A percentile compares a stretch with the other conserved stretches of the same genome.
Evolutionary conservation across 2,113 vertebrate species (phyloP).

Genomic region (Apteryx mantelli): DNA sequence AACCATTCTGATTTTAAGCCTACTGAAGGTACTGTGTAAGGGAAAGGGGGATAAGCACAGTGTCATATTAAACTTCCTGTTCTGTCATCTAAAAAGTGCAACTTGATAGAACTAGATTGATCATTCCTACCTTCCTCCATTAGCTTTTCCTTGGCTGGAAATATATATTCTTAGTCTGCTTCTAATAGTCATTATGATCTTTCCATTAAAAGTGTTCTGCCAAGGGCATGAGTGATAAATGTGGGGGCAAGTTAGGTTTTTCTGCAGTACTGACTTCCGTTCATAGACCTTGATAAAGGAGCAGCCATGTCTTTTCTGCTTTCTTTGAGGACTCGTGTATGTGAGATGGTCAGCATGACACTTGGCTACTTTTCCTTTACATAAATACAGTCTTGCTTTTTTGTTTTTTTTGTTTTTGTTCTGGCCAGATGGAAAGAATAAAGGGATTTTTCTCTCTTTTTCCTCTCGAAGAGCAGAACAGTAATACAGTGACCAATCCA

Average conservation of each 20-base stretch:
- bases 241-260: neutral
- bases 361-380: neutral
- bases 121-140: neutral
- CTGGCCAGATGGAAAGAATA: neutral
- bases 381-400: neutral
- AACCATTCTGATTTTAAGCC: neutral
- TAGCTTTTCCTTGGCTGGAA: neutral
- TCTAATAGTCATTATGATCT: neutral
- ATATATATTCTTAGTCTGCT: neutral
- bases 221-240: neutral
- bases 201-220: neutral
- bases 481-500: neutral
- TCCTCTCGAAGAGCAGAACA: neutral
- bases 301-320: neutral
- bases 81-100: neutral
- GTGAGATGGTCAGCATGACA: neutral
- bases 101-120: conserved; percentile 12
- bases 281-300: neutral
- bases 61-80: conserved; percentile 14
- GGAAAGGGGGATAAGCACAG: neutral
- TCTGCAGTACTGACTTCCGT: neutral
- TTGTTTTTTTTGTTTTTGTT: neutral
- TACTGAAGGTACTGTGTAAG: neutral
- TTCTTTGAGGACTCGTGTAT: neutral
- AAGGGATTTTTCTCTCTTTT: neutral